These are phyloP conservation scores for Mercenaria mercenaria DNA, from an alignment of 1,140 invertebrate species.

Conservation along the genomic window DNA sequence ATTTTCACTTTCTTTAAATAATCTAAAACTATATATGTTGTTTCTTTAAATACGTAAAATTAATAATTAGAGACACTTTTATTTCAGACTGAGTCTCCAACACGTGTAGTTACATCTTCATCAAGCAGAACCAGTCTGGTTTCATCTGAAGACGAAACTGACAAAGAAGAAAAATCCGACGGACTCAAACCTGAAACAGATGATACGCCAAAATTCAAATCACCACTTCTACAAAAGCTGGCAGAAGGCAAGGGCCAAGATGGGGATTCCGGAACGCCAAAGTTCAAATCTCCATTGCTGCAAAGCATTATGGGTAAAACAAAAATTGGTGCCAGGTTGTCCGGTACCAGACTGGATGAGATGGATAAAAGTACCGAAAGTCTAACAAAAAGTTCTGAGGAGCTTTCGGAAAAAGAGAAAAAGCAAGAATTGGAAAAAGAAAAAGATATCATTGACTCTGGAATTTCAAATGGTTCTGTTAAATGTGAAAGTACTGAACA, in stretches of 20 bases:
- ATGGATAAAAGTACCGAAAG: constrained; percentile 55
- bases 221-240: constrained; percentile 81
- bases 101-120: constrained; percentile 42
- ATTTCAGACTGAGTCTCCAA: constrained; percentile 60
- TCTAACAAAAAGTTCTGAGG: constrained; percentile 43
- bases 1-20: too few species aligned
- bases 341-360: constrained; percentile 37
- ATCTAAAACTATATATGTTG: too few species aligned
- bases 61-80: too few species aligned
- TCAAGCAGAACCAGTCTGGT: constrained; percentile 62
- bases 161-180: constrained; percentile 43
- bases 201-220: constrained; percentile 80
- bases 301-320: constrained; percentile 68
- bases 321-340: constrained; percentile 55
- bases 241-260: constrained; percentile 73
- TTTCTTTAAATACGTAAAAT: too few species aligned
- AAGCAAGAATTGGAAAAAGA: constrained; percentile 9
- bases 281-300: constrained; percentile 64
- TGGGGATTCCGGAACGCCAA: constrained; percentile 63
- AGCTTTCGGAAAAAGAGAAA: constrained; percentile 49
- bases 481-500: constrained; percentile 49
- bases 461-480: constrained; percentile 28
- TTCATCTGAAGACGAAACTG: constrained; percentile 60
- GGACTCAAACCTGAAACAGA: constrained; percentile 10
- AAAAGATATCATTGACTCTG: constrained; percentile 21